phyloP scores from a whole-genome alignment of 2,888 invertebrate species.

The Spatulosminthurus flaviceps region DNA sequence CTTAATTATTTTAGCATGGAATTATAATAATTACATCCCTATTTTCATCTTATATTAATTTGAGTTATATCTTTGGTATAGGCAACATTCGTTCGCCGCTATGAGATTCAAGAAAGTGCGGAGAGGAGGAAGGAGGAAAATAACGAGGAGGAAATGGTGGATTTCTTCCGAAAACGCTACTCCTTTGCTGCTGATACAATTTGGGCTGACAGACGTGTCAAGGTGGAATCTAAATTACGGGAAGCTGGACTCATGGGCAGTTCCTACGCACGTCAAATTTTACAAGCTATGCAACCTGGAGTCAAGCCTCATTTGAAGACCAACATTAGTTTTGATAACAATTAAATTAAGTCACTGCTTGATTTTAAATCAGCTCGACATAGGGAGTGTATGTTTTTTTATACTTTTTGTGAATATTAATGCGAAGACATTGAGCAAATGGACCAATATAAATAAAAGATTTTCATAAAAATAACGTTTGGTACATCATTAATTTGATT shows the following conservation, averaged over 20 bases:
- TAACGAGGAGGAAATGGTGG: slow-evolving; percentile 49
- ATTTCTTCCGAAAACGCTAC: slow-evolving; percentile 60
- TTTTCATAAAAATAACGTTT: too few species aligned
- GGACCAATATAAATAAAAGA: too few species aligned
- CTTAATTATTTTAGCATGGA: neutral
- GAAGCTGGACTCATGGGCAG: slow-evolving; percentile 62
- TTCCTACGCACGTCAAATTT: slow-evolving; percentile 60
- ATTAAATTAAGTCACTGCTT: neutral
- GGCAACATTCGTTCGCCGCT: slow-evolving; percentile 54
- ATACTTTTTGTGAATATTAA: too few species aligned
- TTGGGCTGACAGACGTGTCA: slow-evolving; percentile 58
- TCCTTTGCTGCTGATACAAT: slow-evolving; percentile 60
- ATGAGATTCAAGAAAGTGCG: slow-evolving; percentile 44
- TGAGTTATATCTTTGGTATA: slow-evolving; percentile 19
- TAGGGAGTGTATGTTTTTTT: too few species aligned
- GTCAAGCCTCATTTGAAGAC: slow-evolving; percentile 59
- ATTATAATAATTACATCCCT: too few species aligned
- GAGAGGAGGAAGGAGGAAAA: neutral
- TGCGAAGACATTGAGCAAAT: too few species aligned
- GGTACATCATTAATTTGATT: too few species aligned
- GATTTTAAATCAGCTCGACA: too few species aligned
- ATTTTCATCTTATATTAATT: neutral
- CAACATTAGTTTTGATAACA: slow-evolving; percentile 54
- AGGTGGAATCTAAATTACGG: slow-evolving; percentile 59
- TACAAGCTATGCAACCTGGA: slow-evolving; percentile 60